Evolutionary conservation across 2,888 invertebrate species (phyloP).

Genomic region (Cordylochernes scorpioides): DNA sequence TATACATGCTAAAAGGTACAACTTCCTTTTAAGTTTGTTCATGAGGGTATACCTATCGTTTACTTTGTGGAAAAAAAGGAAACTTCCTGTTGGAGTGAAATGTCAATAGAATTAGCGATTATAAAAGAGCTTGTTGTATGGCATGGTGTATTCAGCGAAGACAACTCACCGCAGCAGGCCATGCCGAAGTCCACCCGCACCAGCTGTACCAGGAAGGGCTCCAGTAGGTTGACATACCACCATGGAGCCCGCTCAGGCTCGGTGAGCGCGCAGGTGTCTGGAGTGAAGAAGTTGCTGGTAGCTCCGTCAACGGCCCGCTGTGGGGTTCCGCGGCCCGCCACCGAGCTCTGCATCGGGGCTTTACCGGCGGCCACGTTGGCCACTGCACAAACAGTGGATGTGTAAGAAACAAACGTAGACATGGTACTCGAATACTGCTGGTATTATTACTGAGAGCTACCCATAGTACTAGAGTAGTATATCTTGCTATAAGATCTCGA

Average conservation of each 20-base stretch:
- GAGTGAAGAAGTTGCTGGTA: conserved; percentile 48
- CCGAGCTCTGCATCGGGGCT: conserved; percentile 76
- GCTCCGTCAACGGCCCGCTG: conserved; percentile 75
- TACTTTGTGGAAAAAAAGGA: too few species aligned
- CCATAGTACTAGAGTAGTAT: too few species aligned
- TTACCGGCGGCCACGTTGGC: conserved; percentile 78
- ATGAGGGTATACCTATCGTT: too few species aligned
- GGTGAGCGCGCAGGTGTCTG: conserved; percentile 51
- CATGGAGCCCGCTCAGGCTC: conserved; percentile 49
- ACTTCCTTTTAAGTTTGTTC: too few species aligned
- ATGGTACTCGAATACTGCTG: too few species aligned
- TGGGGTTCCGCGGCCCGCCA: conserved; percentile 54
- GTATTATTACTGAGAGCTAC: too few species aligned
- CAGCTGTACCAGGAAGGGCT: conserved; percentile 78
- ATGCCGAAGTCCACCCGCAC: conserved; percentile 25
- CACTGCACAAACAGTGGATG: conserved; percentile 31
- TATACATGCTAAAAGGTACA: too few species aligned
- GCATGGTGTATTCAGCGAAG: not conserved
- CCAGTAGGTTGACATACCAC: conserved; percentile 77
- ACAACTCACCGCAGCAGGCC: conserved; percentile 12
- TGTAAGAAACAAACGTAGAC: too few species aligned
- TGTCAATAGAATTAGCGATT: not conserved
- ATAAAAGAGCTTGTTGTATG: not conserved
- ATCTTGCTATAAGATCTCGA: too few species aligned
- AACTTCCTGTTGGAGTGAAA: not conserved